These are phyloP conservation scores for Drosophila obscura DNA, from an alignment of 1,140 invertebrate genomes.

Conservation along the genomic window DNA sequence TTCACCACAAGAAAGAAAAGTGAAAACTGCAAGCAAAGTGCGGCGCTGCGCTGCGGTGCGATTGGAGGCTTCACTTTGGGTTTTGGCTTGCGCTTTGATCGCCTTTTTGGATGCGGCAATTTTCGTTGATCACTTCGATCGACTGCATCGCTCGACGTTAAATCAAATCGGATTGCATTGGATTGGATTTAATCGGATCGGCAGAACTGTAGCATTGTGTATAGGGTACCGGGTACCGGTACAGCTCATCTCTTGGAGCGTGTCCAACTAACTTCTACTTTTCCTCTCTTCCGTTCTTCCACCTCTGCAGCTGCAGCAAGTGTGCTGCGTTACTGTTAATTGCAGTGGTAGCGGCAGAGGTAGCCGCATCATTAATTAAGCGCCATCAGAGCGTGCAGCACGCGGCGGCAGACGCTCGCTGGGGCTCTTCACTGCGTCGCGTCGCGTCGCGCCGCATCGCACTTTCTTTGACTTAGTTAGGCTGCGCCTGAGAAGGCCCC, in stretches of 20 bases:
- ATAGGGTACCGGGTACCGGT: neutral
- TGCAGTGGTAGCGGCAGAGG: constrained; percentile 34
- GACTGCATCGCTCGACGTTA: constrained; percentile 12
- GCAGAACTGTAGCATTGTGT: neutral
- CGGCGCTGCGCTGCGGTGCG: neutral
- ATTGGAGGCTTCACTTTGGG: no score
- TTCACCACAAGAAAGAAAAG: constrained; percentile 53
- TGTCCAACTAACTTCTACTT: constrained; percentile 48
- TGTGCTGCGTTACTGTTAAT: constrained; percentile 57
- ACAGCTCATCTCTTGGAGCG: constrained; percentile 8
- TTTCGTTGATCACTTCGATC: constrained; percentile 63
- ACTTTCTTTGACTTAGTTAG: constrained; percentile 78
- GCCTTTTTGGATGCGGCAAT: constrained; percentile 57
- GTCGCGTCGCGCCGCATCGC: constrained; percentile 18
- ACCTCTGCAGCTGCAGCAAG: constrained; percentile 26
- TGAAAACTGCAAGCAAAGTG: constrained; percentile 62
- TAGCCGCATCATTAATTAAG: constrained; percentile 73
- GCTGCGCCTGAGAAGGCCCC: neutral
- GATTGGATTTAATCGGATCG: neutral
- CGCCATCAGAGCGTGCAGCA: constrained; percentile 73
- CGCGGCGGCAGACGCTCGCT: constrained; percentile 34
- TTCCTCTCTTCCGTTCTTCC: constrained; percentile 35
- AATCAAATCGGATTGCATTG: neutral
- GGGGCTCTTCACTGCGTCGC: neutral
- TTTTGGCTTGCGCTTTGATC: constrained; percentile 7